These are phyloP conservation scores for Semicossyphus pulcher DNA, from an alignment of 2,113 vertebrate genomes.

Conservation along the genomic window DNA sequence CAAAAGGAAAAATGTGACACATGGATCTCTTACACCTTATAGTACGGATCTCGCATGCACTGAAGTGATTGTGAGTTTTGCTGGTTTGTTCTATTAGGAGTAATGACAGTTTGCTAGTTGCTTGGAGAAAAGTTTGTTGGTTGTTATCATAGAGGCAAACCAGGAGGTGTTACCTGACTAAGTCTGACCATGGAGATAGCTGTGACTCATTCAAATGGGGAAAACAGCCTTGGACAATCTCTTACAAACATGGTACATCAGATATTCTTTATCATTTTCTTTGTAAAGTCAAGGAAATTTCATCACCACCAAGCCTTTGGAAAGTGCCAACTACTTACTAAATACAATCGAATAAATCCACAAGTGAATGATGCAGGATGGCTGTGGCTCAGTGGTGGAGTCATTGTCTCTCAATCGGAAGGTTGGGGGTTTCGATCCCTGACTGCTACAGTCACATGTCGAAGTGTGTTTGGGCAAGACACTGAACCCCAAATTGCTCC, in stretches of 20 bases:
- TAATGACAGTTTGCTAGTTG: not conserved
- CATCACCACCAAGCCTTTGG: not conserved
- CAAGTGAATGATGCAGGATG: not conserved
- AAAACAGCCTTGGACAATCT: no score
- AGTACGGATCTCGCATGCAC: not conserved
- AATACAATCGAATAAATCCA: not conserved
- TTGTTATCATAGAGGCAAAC: not conserved
- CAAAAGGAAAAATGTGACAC: constrained; percentile 25
- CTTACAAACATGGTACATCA: no score
- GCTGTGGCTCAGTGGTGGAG: no score
- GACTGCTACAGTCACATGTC: no score
- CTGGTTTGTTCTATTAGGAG: not conserved
- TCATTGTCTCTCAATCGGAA: no score
- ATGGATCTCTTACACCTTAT: constrained; percentile 15
- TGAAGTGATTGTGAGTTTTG: not conserved
- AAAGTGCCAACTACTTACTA: not conserved
- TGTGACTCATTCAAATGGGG: not conserved
- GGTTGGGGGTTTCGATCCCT: no score
- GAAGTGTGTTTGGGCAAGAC: no score
- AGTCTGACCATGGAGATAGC: not conserved
- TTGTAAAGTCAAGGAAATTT: not conserved
- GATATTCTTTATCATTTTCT: not conserved
- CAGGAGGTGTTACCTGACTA: not conserved
- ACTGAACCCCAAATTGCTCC: no score
- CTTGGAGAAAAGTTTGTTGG: not conserved